Evolutionary conservation across 2,888 invertebrate species (phyloP).

Genomic region (Anarsia innoxiella): DNA sequence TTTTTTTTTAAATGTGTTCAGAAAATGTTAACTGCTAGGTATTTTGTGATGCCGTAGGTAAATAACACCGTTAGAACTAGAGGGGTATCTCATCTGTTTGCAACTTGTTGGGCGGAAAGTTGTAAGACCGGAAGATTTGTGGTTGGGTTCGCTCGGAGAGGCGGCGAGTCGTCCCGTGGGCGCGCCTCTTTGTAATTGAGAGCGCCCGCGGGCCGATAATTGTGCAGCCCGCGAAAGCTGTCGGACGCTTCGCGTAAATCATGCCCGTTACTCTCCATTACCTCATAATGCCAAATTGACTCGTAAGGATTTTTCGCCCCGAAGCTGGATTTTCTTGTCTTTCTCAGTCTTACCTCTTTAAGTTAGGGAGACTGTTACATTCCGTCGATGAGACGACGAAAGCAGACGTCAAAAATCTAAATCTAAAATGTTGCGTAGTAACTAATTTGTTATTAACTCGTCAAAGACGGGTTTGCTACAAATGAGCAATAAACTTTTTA

Average conservation of each 20-base stretch:
- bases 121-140: conserved; percentile 62
- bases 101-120: conserved; percentile 50
- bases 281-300: conserved; percentile 71
- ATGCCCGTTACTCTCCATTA: conserved; percentile 74
- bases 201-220: conserved; percentile 74
- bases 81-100: conserved; percentile 28
- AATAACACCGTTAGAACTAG: too few relatives aligned
- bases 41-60: too few relatives aligned
- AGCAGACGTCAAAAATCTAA: too few relatives aligned
- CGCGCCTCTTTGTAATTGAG: conserved; percentile 72
- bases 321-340: conserved; percentile 27
- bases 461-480: conserved; percentile 6
- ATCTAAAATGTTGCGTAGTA: too few relatives aligned
- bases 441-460: conserved; percentile 2
- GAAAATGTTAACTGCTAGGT: too few relatives aligned
- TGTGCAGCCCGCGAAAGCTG: conserved; percentile 59
- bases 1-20: too few relatives aligned
- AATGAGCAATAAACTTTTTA: conserved; percentile 12
- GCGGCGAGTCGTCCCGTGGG: conserved; percentile 64
- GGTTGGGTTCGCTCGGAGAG: conserved; percentile 43
- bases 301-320: conserved; percentile 50
- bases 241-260: conserved; percentile 59
- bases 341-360: conserved; percentile 24
- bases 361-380: too few relatives aligned
- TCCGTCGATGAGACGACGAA: too few relatives aligned